A percentile compares a stretch with the other conserved stretches of the same genome.
Evolutionary conservation across 2,888 invertebrate genomes (phyloP).

Genomic region (Brachyptera risi): DNA sequence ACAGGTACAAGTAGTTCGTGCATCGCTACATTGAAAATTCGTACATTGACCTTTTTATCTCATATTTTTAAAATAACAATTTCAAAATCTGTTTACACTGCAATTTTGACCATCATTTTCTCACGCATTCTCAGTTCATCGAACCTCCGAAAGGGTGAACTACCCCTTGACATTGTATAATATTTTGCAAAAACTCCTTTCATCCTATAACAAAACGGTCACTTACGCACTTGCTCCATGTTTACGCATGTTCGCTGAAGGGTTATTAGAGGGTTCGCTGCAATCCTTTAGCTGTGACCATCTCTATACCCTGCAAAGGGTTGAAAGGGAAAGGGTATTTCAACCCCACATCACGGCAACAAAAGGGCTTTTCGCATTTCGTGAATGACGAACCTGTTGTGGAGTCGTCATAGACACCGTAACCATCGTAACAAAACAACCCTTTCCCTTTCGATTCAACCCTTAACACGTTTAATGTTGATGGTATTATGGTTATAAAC

Average conservation of each 20-base stretch:
- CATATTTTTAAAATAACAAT: background rate
- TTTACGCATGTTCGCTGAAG: constrained; percentile 15
- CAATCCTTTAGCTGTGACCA: constrained; percentile 23
- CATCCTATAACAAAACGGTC: background rate
- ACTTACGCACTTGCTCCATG: constrained; percentile 22
- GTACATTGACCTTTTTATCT: constrained; percentile 3
- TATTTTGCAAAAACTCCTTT: constrained; percentile 18
- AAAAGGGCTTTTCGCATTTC: background rate
- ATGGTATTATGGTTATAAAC: constrained; percentile 13
- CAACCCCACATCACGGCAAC: background rate
- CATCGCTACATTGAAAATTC: too few relatives aligned
- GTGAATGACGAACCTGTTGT: constrained; percentile 20
- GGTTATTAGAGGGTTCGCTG: constrained; percentile 20
- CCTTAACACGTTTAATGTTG: background rate
- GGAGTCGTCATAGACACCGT: constrained; percentile 18
- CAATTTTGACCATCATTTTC: constrained; percentile 1
- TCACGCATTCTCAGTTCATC: constrained; percentile 8
- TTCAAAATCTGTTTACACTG: background rate
- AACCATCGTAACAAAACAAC: constrained; percentile 17
- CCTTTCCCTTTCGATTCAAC: constrained; percentile 13
- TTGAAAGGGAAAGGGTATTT: constrained; percentile 19
- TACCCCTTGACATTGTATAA: constrained; percentile 3
- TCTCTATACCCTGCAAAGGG: background rate
- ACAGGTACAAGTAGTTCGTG: background rate
- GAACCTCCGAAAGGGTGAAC: constrained; percentile 16